These are phyloP conservation scores for Emesis furor DNA, from an alignment of 2,888 invertebrate genomes.

Conservation along the genomic window DNA sequence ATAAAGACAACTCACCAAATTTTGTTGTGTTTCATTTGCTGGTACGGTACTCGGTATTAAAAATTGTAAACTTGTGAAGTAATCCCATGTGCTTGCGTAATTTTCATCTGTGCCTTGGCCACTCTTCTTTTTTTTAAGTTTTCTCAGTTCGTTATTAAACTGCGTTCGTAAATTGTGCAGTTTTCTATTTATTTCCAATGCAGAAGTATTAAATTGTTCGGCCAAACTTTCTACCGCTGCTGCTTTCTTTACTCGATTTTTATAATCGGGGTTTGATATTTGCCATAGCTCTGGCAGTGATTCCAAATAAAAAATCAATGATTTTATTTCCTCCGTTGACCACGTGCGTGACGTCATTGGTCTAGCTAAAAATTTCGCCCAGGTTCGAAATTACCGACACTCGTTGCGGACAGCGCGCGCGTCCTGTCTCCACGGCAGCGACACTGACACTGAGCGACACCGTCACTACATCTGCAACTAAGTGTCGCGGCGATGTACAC, in stretches of 20 bases:
- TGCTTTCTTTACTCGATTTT: no score
- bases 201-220: no score
- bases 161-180: conserved; percentile 26
- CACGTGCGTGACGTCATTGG: no score
- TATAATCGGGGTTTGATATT: no score
- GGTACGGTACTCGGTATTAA: not conserved
- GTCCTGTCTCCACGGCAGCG: conserved; percentile 54
- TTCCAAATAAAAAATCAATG: no score
- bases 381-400: conserved; percentile 57
- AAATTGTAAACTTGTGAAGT: not conserved
- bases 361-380: conserved; percentile 54
- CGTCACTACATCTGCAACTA: not conserved
- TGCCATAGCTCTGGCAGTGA: no score
- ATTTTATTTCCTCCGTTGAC: no score
- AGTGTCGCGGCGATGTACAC: no score
- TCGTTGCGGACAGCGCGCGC: conserved; percentile 52
- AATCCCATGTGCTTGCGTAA: not conserved
- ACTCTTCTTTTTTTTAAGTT: conserved; percentile 1
- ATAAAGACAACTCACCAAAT: no score
- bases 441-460: conserved; percentile 44
- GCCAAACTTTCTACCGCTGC: no score
- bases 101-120: conserved; percentile 14
- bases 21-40: no score
- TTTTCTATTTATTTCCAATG: not conserved
- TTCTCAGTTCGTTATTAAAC: not conserved